Base-by-base conservation (phyloP, 2,888 invertebrate genomes). In the Galeruca laticollis region DNA sequence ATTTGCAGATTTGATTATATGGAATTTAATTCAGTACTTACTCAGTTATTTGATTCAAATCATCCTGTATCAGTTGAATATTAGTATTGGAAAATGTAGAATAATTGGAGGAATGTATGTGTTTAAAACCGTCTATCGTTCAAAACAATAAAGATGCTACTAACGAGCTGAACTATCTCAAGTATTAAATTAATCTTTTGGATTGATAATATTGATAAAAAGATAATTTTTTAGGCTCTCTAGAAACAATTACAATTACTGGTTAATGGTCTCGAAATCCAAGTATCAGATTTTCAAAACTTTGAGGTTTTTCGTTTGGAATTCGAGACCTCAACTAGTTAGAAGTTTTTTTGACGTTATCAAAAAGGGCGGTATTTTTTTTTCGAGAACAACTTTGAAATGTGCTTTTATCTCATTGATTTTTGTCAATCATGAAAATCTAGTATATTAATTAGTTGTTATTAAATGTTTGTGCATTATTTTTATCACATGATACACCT, bases 281-380 rank as follows among this genome's bases (percentile, higher is more conserved):
- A 79, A 76, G 73, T 69, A 60, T 64, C 66, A 75, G 71, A 73
- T 64, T 75, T 75, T 71, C 63, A 67, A 74, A 76, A 77, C 73
- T 72, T 76, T 73, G 62, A 68, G 31, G 71, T 66, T 64, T 40
- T 70, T 67, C 60, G 68, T 69, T 79, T 80, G 85, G 84, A 83
- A 85, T 85, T 85, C 85, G 85, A 85, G 85, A 85, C 85, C 85
- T 79, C 79, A 82, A 80, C 81, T 79, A 81, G 84, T 83, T 81
- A 81, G 76, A 69, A 54, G 54, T 72, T 78, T 82, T 84, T 84
- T 82, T 74, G 73, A 72, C 78, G 83, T 84, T 84, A 84, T 85
- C 85, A 80, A 77, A 77, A 71, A 59, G 3, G 21, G 60, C 15
- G 49, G 65, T 72, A 71, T 52, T 63, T 49, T 69, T 73, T 77